A percentile compares a stretch with the other conserved stretches of the same genome.
Evolutionary conservation across 53 echinoderm and acorn worm genomes (phyloP).

Genomic region (Antedon mediterranea): DNA sequence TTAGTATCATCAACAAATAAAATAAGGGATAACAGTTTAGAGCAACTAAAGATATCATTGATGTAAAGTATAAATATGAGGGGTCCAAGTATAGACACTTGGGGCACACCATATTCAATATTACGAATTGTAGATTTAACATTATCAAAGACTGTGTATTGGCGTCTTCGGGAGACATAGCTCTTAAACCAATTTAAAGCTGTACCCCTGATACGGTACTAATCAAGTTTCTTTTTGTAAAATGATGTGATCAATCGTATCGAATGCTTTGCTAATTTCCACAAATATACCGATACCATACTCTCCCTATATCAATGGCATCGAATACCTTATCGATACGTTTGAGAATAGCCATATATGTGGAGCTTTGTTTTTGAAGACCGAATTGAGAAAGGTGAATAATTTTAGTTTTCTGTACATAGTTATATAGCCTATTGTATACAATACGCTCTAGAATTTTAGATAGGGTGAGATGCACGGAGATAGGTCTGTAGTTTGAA

Average conservation of each 20-base stretch:
- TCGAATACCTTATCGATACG: neutral
- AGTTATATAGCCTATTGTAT: too few species aligned
- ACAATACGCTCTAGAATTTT: conserved; percentile 7
- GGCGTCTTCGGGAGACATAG: neutral
- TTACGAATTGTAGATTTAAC: neutral
- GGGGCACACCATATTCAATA: conserved; percentile 1
- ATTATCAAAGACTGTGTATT: neutral
- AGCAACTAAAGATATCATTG: neutral
- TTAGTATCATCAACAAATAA: conserved; percentile 3
- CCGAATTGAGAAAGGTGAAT: neutral
- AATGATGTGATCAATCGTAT: conserved; percentile 3
- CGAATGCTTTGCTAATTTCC: neutral
- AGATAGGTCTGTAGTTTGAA: neutral
- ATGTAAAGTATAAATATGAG: neutral
- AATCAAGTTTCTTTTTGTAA: neutral
- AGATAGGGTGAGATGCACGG: neutral
- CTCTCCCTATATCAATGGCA: neutral
- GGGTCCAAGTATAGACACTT: conserved; percentile 4
- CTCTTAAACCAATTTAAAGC: neutral
- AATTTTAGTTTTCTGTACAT: too few species aligned
- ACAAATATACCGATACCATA: neutral
- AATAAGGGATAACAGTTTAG: neutral
- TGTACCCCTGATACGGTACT: neutral
- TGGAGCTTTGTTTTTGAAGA: neutral
- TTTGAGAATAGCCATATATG: too few species aligned